phyloP scores from a whole-genome alignment of 2,797 vertebrate species.

The Mastacembelus armatus region DNA sequence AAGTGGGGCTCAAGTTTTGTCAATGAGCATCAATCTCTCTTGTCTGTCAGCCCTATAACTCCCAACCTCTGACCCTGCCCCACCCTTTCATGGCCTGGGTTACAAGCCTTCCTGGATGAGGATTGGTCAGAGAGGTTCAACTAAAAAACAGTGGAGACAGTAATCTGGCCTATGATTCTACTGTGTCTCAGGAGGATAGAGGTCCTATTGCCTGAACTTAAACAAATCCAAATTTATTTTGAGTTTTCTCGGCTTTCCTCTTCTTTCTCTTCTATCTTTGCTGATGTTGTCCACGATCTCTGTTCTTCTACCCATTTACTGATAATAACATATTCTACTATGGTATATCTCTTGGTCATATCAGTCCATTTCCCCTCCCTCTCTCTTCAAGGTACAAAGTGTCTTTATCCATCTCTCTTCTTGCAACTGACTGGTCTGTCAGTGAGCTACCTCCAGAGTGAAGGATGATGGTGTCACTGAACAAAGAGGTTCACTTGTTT shows the following conservation, averaged over 20 bases:
- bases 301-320: conserved; percentile 5
- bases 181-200: conserved; percentile 56
- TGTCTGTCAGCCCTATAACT: conserved; percentile 77
- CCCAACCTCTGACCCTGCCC: conserved; percentile 77
- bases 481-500: conserved; percentile 76
- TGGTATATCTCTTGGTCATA: conserved; percentile 54
- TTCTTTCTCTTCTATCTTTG: conserved; percentile 2
- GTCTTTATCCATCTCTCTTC: conserved; percentile 73
- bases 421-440: conserved; percentile 59
- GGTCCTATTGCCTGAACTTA: conserved; percentile 51
- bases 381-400: conserved; percentile 73
- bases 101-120: conserved; percentile 61
- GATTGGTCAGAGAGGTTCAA: conserved; percentile 70
- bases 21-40: conserved; percentile 82
- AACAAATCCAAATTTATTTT: conserved; percentile 30
- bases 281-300: conserved; percentile 6
- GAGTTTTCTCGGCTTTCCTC: neutral
- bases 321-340: conserved; percentile 29
- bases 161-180: conserved; percentile 69
- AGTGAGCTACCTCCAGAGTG: conserved; percentile 55
- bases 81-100: conserved; percentile 71
- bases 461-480: conserved; percentile 59
- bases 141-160: conserved; percentile 72
- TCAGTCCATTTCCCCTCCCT: conserved; percentile 58
- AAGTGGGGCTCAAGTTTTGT: conserved; percentile 79